Base-by-base conservation (phyloP, 2,113 vertebrate genomes). In the Petromus typicus region DNA sequence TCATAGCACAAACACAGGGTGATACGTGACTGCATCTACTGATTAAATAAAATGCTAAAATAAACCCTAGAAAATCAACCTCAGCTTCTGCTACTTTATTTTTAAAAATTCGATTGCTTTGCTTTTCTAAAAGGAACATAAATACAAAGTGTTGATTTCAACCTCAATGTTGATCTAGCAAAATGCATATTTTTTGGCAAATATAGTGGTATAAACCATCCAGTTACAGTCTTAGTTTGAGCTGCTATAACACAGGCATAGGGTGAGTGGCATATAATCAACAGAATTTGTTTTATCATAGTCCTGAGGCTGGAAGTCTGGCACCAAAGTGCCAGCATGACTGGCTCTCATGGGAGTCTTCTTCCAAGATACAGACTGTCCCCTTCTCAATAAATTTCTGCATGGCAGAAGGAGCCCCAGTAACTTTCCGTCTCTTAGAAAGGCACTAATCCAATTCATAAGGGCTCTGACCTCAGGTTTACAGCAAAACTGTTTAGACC, bases 91-190 rank as follows among this genome's bases (percentile, higher is more conserved):
- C 37, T n/a, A 93, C 23, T 86, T 71, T 56, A 22, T 85, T 93
- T 71, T 80, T 61, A 8, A 45, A 56, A 91, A 69, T 37, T 54
- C 1, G 73, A 37, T 30, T 32, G 37, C n/a, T 86, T 91, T 86
- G 37, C 25, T 89, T 86, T 63, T 64, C 45, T 63, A 69, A 89
- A 95, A 92, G 63, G 82, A 85, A 87, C 40, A 10, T 71, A 89
- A 94, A 79, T 89, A 67, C 20, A 59, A 83, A 94, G 51, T 89
- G 30, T 61, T 88, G 54, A 82, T 43, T 91, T 61, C 80, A 95
- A 86, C 7, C 25, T n/a, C 63, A 81, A 73, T 67, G 80, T 85
- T 63, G 11, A 83, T 63, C 71, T 90, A 51, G 56, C 76, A 67
- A 67, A 66, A 59, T 48, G 12, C 73, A 83, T 82, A 32, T 61